Conservation (phyloP, 2,797 vertebrate species). For the Xerus rutilus region DNA sequence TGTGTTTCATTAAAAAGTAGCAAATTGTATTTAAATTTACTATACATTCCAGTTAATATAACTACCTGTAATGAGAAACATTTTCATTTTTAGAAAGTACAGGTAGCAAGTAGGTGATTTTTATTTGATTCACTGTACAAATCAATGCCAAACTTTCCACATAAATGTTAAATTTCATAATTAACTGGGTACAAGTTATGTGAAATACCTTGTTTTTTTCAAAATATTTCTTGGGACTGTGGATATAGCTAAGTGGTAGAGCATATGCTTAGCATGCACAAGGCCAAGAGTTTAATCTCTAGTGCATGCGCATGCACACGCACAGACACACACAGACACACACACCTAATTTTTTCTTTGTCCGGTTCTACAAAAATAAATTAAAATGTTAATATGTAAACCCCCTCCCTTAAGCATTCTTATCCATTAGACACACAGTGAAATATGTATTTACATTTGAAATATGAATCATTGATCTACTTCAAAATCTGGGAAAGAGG, state of each 20-base stretch:
- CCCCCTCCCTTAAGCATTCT: background rate
- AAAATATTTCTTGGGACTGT: background rate
- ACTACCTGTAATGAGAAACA: background rate
- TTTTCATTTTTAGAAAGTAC: constrained; percentile 50
- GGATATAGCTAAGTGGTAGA: background rate
- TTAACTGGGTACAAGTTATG: background rate
- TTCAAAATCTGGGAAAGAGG: background rate
- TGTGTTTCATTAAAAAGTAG: background rate
- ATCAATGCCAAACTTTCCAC: background rate
- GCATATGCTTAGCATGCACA: background rate
- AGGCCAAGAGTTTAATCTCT: background rate
- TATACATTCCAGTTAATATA: background rate
- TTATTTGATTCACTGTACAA: background rate
- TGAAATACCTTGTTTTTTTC: background rate
- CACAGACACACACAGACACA: background rate
- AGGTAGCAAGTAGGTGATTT: background rate
- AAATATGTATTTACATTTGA: constrained; percentile 36
- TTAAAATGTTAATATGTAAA: constrained; percentile 37
- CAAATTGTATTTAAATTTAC: constrained; percentile 33
- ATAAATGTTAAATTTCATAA: constrained; percentile 17
- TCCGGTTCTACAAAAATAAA: background rate
- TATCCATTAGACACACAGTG: background rate
- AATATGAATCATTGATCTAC: constrained; percentile 39
- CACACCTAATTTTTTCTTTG: no score
- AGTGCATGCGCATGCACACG: no score